A percentile compares a stretch with the other conserved stretches of the same genome.
Conservation (phyloP, 2,888 invertebrate species). For the Loripinus fragilis region DNA sequence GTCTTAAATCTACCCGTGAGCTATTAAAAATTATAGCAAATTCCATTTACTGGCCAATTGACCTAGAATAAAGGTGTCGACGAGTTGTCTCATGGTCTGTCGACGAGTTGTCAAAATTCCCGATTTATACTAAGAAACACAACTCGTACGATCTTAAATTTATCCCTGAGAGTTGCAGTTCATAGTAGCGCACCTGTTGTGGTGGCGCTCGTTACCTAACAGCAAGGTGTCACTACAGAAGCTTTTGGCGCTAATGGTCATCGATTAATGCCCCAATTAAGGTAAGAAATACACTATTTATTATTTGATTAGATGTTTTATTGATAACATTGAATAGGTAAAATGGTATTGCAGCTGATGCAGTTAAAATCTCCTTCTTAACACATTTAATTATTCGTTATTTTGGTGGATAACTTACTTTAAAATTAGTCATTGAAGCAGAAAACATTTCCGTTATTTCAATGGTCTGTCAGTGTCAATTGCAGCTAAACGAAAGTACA, state of each 20-base stretch:
- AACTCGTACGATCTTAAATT: no score
- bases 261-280: slow-evolving; percentile 43
- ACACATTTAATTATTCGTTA: no score
- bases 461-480: background rate
- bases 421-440: slow-evolving; percentile 17
- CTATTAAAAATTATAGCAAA: no score
- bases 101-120: no score
- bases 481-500: background rate
- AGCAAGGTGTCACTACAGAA: slow-evolving; percentile 64
- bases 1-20: no score
- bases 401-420: no score
- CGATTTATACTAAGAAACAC: no score
- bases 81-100: no score
- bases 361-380: background rate
- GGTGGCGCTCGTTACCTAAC: slow-evolving; percentile 58
- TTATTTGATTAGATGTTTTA: background rate
- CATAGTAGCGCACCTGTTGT: slow-evolving; percentile 55
- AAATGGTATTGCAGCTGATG: background rate
- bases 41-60: no score
- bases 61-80: no score
- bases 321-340: background rate
- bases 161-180: slow-evolving; percentile 28
- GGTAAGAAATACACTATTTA: slow-evolving; percentile 36
- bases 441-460: slow-evolving; percentile 1
- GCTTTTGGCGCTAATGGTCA: slow-evolving; percentile 57